phyloP scores from a whole-genome alignment of 2,797 vertebrate genomes.

The Catostomus latipinnis region DNA sequence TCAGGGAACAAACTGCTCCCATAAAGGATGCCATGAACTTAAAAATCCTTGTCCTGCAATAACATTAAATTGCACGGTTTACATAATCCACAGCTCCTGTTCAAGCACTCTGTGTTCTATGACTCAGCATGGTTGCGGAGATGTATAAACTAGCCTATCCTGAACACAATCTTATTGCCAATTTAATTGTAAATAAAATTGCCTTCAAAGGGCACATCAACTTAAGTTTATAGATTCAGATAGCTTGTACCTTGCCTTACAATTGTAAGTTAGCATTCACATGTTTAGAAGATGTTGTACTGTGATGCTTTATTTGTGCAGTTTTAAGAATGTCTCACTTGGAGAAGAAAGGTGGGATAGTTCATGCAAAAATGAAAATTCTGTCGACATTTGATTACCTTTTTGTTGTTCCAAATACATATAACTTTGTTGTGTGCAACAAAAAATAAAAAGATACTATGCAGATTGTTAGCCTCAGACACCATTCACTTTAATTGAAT shows the following conservation, averaged over 20 bases:
- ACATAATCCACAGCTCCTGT: slow-evolving; percentile 59
- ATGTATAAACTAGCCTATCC: slow-evolving; percentile 51
- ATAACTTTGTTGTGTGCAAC: too few relatives aligned
- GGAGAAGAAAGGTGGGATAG: slow-evolving; percentile 31
- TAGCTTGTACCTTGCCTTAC: background rate
- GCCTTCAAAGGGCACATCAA: slow-evolving; percentile 23
- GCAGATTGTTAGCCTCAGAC: too few relatives aligned
- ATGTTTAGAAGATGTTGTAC: slow-evolving; percentile 1
- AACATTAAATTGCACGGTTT: slow-evolving; percentile 70
- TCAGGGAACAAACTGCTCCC: slow-evolving; percentile 64
- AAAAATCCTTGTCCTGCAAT: slow-evolving; percentile 72
- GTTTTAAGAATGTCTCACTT: slow-evolving; percentile 42
- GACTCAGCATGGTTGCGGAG: slow-evolving; percentile 67
- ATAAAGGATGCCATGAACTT: slow-evolving; percentile 74
- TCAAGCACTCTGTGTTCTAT: slow-evolving; percentile 60
- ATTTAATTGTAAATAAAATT: slow-evolving; percentile 35
- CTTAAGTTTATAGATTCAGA: slow-evolving; percentile 20
- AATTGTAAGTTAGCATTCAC: slow-evolving; percentile 9
- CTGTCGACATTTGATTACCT: too few relatives aligned
- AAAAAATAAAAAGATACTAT: too few relatives aligned
- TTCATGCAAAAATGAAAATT: too few relatives aligned
- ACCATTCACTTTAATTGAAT: too few relatives aligned
- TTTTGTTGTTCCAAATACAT: too few relatives aligned
- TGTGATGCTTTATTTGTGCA: background rate
- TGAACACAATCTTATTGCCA: slow-evolving; percentile 26